Evolutionary conservation across 2,113 vertebrate species (phyloP).

Genomic region (Jaculus jaculus): DNA sequence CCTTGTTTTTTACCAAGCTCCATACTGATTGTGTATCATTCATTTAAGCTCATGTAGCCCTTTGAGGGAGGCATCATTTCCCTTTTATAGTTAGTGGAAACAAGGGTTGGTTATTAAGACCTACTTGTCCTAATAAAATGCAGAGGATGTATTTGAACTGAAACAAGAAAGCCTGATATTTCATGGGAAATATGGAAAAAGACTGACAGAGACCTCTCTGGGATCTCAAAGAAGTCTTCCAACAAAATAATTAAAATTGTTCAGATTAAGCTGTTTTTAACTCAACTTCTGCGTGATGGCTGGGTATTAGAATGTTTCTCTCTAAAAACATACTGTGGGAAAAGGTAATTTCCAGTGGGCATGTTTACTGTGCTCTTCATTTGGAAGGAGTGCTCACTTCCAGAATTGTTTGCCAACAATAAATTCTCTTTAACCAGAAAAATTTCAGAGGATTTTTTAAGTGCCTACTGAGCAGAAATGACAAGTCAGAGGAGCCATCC

Average conservation of each 20-base stretch:
- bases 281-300: too few species aligned
- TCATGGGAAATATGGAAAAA: not conserved
- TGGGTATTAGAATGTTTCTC: not conserved
- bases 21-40: not conserved
- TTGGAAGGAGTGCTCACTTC: slow-evolving; percentile 30
- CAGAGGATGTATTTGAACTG: not conserved
- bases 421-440: slow-evolving; percentile 60
- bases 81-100: not conserved
- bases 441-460: slow-evolving; percentile 64
- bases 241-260: not conserved
- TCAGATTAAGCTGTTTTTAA: not conserved
- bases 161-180: not conserved
- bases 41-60: not conserved
- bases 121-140: not conserved
- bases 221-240: not conserved
- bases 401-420: slow-evolving; percentile 52
- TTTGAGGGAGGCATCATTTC: not conserved
- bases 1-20: not conserved
- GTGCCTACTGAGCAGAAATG: slow-evolving; percentile 59
- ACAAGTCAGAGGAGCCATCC: slow-evolving; percentile 40
- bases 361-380: slow-evolving; percentile 25
- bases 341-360: not conserved
- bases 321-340: not conserved
- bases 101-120: not conserved
- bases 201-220: not conserved